phyloP scores from a whole-genome alignment of 1,140 invertebrate genomes.

The Orius laevigatus region DNA sequence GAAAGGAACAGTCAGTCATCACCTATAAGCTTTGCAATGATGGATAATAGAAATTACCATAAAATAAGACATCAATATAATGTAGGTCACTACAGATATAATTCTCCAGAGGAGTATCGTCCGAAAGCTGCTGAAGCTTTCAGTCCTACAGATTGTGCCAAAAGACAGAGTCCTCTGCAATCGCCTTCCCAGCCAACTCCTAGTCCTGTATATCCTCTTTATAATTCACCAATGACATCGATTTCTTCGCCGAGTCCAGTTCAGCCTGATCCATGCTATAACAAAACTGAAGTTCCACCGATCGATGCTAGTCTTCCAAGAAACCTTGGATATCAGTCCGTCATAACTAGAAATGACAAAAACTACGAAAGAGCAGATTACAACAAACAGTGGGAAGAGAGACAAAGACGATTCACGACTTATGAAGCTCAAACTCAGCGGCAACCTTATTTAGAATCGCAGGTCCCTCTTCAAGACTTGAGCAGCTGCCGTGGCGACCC shows the following conservation, averaged over 20 bases:
- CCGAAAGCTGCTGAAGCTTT: neutral
- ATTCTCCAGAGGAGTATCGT: no score
- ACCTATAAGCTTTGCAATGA: conserved; percentile 56
- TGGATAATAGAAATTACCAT: conserved; percentile 34
- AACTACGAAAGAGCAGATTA: conserved; percentile 36
- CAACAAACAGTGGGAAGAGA: conserved; percentile 9
- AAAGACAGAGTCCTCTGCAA: conserved; percentile 47
- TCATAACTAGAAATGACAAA: conserved; percentile 49
- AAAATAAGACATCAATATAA: no score
- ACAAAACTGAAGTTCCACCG: conserved; percentile 38
- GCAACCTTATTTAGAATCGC: conserved; percentile 35
- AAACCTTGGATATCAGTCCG: conserved; percentile 50
- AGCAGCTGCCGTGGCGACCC: conserved; percentile 53
- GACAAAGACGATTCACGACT: conserved; percentile 22
- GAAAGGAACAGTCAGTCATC: conserved; percentile 45
- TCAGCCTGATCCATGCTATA: conserved; percentile 35
- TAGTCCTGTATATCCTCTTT: conserved; percentile 58
- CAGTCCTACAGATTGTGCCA: conserved; percentile 27
- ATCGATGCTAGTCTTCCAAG: conserved; percentile 46
- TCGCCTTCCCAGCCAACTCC: conserved; percentile 42
- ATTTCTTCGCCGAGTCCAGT: conserved; percentile 43
- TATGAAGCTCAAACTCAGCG: conserved; percentile 26
- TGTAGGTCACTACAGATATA: no score
- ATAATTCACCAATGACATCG: conserved; percentile 57
- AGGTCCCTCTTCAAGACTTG: conserved; percentile 47